Base-by-base conservation (phyloP, 2,113 vertebrate genomes). In the Carassius auratus region DNA sequence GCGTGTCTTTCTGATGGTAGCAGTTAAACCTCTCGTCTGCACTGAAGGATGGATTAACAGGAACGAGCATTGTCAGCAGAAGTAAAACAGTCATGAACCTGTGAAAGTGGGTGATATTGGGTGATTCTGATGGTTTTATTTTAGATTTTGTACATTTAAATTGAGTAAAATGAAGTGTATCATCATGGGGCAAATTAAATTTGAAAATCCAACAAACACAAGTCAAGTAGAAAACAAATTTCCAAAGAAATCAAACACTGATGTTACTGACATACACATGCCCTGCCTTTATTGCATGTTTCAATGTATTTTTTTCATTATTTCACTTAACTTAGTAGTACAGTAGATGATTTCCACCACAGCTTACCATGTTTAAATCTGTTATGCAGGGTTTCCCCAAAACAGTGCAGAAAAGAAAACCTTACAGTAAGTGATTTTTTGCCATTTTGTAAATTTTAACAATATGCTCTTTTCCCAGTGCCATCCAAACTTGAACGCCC, bases 1-100 rank as follows among this genome's bases (percentile, higher is more conserved):
- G 88, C 21, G 73, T 89, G 90, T 92, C 87, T 83, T 89, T 89
- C 88, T 80, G 89, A 93, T 93, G 92, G 92, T 83, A 82, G 66
- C 90, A 85, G 74, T 88, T 90, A 91, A 82, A 87, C 84, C 87
- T 92, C 89, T 90, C 48, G 87, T 86, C 84, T 87, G 89, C 90
- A 86, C 73, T 89, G 88, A 91, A 85, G 77, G 81, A 76, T 8
- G 15, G 23, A 52, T 76, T 61, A 64, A 75, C 76, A 15, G 30
- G 52, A 45, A 50, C 36, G 50, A 82, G n/a, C 36, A 33, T 74
- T 5, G 6, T 61, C 45, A 69, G 64, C 23, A 57, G 19, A 48
- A 69, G 71, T 59, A 61, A 59, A 69, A 38, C 6, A 33, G 26
- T 21, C 6, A 33, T 23, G 19, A 14, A 76, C 48, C 48, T n/a